These are phyloP conservation scores for Brachionus koreanus DNA, from an alignment of 1,140 invertebrate genomes.

Conservation along the genomic window DNA sequence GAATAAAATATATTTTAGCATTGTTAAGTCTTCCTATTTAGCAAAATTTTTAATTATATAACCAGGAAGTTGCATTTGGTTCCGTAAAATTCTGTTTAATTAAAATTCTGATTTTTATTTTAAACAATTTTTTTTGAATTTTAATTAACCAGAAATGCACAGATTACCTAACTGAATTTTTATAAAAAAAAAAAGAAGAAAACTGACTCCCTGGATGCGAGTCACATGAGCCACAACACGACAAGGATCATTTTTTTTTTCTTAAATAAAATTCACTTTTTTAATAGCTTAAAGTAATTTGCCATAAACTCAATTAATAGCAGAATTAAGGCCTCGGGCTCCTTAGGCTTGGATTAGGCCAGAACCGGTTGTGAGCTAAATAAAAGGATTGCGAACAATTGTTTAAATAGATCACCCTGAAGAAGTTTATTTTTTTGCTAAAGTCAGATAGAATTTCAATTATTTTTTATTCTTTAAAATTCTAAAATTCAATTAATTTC, in stretches of 20 bases:
- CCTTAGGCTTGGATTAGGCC: neutral
- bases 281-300: neutral
- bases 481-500: constrained; percentile 16
- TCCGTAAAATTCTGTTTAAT: neutral
- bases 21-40: neutral
- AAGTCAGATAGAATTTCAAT: constrained; percentile 22
- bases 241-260: neutral
- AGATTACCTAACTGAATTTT: neutral
- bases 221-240: neutral
- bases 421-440: neutral
- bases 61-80: neutral
- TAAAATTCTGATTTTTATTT: constrained; percentile 8
- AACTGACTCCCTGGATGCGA: neutral
- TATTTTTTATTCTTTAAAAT: neutral
- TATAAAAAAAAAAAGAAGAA: neutral
- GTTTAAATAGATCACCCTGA: constrained; percentile 3
- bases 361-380: neutral
- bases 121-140: neutral
- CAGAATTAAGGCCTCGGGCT: neutral
- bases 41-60: constrained; percentile 1
- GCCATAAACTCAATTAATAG: neutral
- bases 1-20: neutral
- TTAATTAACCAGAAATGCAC: constrained; percentile 8
- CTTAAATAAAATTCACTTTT: neutral
- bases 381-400: neutral